Evolutionary conservation across 2,888 invertebrate genomes (phyloP).

Genomic region (Tetropium fuscum): DNA sequence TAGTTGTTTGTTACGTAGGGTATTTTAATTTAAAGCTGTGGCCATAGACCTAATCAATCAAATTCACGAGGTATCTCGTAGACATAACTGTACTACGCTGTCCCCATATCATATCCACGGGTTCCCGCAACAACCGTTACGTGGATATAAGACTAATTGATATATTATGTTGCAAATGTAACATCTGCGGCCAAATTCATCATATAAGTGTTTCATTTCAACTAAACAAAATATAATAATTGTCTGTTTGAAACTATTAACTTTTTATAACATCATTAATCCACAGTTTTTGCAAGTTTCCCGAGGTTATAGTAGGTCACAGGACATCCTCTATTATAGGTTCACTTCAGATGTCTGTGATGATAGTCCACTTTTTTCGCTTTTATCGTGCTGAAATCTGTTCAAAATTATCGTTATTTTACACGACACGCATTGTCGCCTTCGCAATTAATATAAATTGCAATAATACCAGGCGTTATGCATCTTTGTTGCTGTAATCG

Average conservation of each 20-base stretch:
- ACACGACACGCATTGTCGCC: slow-evolving; percentile 23
- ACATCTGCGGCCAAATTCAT: no score
- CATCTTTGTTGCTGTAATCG: slow-evolving; percentile 20
- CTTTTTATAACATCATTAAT: not conserved
- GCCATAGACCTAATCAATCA: no score
- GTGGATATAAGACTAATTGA: no score
- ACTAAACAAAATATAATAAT: no score
- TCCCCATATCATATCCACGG: no score
- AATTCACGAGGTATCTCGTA: no score
- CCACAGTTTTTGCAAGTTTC: not conserved
- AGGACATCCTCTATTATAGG: not conserved
- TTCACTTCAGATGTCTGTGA: not conserved
- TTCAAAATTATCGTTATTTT: not conserved
- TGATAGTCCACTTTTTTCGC: not conserved
- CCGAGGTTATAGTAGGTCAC: not conserved
- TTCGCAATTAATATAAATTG: slow-evolving; percentile 26
- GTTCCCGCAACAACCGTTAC: no score
- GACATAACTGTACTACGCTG: no score
- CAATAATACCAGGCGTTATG: slow-evolving; percentile 17
- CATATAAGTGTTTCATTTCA: no score
- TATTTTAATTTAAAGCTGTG: no score
- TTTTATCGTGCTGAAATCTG: not conserved
- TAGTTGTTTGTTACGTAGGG: no score
- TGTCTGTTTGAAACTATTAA: not conserved
- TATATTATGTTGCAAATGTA: no score